phyloP scores from a whole-genome alignment of 2,797 vertebrate genomes.

The Otolemur crassicaudatus region DNA sequence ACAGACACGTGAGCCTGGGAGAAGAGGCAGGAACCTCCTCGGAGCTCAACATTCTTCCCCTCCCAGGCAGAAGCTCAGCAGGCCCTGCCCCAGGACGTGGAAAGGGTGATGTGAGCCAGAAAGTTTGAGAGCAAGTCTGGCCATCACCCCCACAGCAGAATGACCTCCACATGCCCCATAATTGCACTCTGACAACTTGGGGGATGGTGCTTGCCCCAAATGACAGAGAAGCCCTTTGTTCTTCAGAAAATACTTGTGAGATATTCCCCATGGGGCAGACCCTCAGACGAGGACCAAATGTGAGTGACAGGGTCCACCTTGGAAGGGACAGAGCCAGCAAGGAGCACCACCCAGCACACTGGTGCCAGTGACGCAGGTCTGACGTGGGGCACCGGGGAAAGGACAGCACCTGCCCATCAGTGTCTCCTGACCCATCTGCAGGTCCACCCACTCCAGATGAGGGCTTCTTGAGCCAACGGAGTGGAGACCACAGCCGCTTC shows the following conservation, averaged over 20 bases:
- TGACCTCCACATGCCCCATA: fast-evolving
- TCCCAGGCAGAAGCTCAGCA: fast-evolving
- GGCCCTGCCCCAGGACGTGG: fast-evolving
- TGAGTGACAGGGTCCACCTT: fast-evolving
- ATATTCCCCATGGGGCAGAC: fast-evolving
- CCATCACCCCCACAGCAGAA: fast-evolving
- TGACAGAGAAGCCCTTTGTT: fast-evolving
- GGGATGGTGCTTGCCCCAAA: fast-evolving
- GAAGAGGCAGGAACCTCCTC: not conserved
- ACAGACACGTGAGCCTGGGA: not conserved
- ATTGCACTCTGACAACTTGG: fast-evolving
- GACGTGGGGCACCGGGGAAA: fast-evolving
- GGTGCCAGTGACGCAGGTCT: too few relatives aligned
- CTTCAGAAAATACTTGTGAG: fast-evolving
- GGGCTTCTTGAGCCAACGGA: fast-evolving
- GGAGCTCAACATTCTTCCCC: not conserved
- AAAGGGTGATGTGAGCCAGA: fast-evolving
- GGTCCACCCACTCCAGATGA: fast-evolving
- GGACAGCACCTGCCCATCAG: fast-evolving
- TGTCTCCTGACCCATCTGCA: fast-evolving
- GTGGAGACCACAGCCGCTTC: fast-evolving
- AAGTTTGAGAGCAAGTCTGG: fast-evolving
- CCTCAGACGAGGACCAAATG: not conserved
- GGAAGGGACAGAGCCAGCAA: not conserved
- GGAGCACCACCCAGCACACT: not conserved